Evolutionary conservation across 2,888 invertebrate species (phyloP).

Genomic region (Sminthurides aquaticus): DNA sequence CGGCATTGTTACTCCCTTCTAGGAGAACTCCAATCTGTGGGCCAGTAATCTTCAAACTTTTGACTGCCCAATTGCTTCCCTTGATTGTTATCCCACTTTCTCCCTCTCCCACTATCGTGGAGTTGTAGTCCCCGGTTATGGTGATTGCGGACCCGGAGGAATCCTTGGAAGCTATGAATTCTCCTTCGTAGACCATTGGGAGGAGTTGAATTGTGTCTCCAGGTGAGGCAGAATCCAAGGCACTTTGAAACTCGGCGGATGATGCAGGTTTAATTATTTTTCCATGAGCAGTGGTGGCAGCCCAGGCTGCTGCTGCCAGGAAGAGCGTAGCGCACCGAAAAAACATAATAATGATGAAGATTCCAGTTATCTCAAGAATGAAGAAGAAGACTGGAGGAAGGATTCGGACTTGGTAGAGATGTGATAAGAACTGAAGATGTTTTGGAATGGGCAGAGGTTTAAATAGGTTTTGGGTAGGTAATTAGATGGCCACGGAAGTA

Average conservation of each 20-base stretch:
- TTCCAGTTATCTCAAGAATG: too few relatives aligned
- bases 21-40: constrained; percentile 36
- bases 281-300: neutral
- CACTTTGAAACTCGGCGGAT: constrained; percentile 33
- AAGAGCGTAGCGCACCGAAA: too few relatives aligned
- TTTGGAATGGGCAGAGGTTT: too few relatives aligned
- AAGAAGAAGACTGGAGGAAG: too few relatives aligned
- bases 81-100: constrained; percentile 31
- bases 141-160: constrained; percentile 31
- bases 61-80: constrained; percentile 38
- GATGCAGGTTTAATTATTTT: constrained; percentile 25
- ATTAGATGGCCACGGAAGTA: neutral
- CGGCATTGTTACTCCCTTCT: constrained; percentile 31
- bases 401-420: too few relatives aligned
- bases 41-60: constrained; percentile 37
- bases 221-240: constrained; percentile 33
- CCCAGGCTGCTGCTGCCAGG: neutral
- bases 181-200: constrained; percentile 34
- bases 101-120: constrained; percentile 38
- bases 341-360: too few relatives aligned
- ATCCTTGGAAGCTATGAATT: constrained; percentile 32
- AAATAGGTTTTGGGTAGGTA: neutral
- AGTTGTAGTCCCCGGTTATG: constrained; percentile 37
- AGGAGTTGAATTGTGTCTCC: constrained; percentile 39
- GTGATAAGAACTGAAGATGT: too few relatives aligned